Evolutionary conservation across 2,113 vertebrate species (phyloP), one percentile per base, ranked within the genome.

Genomic region (Orientallactaga bullata): DNA sequence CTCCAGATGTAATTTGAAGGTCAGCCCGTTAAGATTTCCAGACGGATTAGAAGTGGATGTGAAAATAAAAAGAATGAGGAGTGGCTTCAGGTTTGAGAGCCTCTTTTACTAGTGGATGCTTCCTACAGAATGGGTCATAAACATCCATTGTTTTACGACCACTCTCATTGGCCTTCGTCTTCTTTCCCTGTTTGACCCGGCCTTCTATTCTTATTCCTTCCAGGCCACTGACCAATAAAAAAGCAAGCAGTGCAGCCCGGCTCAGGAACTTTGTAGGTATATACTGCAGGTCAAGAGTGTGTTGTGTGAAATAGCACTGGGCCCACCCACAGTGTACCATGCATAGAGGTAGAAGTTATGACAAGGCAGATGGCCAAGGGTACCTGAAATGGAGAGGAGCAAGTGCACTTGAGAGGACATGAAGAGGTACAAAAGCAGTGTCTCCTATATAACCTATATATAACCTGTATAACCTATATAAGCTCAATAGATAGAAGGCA

Each of bases 151-250:
- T 3, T 84, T 87, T 74, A 58, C 51, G 73, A 51, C 47, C 30
- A 65, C 24, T 55, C 5, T 35, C 58, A 68, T 16, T 30, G 15
- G 15, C 74, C 47, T 73, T 26, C 1, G 66, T 55, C 9, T 1
- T 39, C 18, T 68, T 69, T 87, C 8, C 20, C 26, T 72, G 58
- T 47, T 68, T 94, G 11, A 7, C 17, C 16, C 47, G 2, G 13
- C 20, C 21, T 71, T 91, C 47, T 74, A 65, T 81, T 93, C 37
- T 66, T 74, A 80, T 51, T 88, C 60, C 61, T 63, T 85, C 28
- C 37, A 71, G 68, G 24, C 32, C 32, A 76, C 88, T 80, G 65
- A 79, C 32, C 55, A 92, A 83, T 35, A 77, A 92, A 21, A 77
- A 92, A 21, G 42, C 63, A 87, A 78, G 26, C 13, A 63, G 86